phyloP scores from a whole-genome alignment of 2,797 vertebrate genomes.

The Anniella stebbinsi region DNA sequence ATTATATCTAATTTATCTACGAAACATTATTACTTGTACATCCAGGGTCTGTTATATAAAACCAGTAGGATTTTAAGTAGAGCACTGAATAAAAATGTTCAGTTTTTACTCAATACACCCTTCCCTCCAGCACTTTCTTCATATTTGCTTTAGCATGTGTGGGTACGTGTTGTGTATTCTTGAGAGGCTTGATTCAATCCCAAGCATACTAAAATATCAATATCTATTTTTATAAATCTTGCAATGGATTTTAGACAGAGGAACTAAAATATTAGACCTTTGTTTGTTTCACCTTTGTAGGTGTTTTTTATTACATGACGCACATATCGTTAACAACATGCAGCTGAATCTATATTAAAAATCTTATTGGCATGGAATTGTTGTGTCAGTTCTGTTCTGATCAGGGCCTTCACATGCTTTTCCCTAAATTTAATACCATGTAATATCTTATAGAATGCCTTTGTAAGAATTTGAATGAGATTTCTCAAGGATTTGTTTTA shows the following conservation, averaged over 20 bases:
- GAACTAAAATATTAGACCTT: not conserved
- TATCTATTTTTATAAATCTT: not conserved
- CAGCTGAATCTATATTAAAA: conserved; percentile 17
- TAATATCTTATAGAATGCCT: not conserved
- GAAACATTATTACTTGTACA: not conserved
- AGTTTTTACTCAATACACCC: not conserved
- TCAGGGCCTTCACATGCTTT: not conserved
- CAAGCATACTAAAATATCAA: conserved; percentile 6
- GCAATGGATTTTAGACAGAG: not conserved
- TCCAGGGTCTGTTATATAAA: not conserved
- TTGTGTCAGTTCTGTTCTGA: not conserved
- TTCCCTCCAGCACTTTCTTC: not conserved
- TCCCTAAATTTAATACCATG: not conserved
- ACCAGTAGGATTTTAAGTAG: not conserved
- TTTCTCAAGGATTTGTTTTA: conserved; percentile 21
- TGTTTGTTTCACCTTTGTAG: not conserved
- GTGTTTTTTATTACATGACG: conserved; percentile 2
- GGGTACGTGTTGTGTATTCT: not conserved
- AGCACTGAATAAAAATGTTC: not conserved
- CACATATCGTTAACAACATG: conserved; percentile 12
- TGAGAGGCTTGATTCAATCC: not conserved
- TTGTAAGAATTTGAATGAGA: not conserved
- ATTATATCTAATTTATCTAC: not conserved
- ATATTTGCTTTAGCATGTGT: not conserved
- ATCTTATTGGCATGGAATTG: conserved; percentile 10